Conservation (phyloP, 2,797 vertebrate genomes). For the Gambelia wislizenii region DNA sequence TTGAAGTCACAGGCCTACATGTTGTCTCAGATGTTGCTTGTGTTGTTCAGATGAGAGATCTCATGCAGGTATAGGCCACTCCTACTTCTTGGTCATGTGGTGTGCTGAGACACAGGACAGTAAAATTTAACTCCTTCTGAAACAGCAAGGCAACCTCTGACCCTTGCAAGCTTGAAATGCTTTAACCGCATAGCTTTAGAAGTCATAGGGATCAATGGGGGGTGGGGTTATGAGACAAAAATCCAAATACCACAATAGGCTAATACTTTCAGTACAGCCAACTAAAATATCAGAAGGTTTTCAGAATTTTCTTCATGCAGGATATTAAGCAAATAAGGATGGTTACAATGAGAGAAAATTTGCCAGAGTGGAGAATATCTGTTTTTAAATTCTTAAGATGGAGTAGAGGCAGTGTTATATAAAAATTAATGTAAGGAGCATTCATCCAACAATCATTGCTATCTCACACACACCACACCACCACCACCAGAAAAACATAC, state of each 20-base stretch:
- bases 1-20: no score
- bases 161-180: accelerated
- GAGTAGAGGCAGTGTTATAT: not conserved
- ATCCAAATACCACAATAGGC: not conserved
- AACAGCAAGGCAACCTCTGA: no score
- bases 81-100: no score
- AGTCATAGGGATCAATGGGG: not conserved
- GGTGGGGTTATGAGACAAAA: not conserved
- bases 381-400: not conserved
- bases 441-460: not conserved
- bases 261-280: not conserved
- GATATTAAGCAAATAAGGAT: not conserved
- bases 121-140: no score
- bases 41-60: no score
- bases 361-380: not conserved
- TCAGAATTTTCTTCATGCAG: not conserved
- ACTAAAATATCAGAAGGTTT: not conserved
- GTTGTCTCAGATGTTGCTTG: no score
- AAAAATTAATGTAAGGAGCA: not conserved
- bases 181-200: not conserved
- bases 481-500: not conserved
- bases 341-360: not conserved
- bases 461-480: not conserved
- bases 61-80: no score
- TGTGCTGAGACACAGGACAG: no score